Percentiles rank a stretch among this genome's conserved stretches.
Evolutionary conservation across 2,888 invertebrate genomes (phyloP).

Genomic region (Lepetodrilus schrolli): DNA sequence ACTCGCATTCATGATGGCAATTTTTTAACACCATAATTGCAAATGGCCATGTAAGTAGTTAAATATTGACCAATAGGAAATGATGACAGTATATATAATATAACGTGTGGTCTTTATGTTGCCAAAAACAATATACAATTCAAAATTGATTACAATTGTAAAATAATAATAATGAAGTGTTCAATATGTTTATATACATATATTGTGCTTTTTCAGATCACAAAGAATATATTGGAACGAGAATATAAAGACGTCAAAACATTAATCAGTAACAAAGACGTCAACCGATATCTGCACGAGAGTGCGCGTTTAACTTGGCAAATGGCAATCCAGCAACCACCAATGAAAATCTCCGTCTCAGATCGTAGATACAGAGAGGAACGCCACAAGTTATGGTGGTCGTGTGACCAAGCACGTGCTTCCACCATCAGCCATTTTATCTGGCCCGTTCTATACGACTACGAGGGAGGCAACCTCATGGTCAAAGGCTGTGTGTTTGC

Average conservation of each 20-base stretch:
- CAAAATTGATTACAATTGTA: too few relatives aligned
- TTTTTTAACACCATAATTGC: too few relatives aligned
- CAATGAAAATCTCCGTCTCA: slow-evolving; percentile 55
- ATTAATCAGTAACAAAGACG: slow-evolving; percentile 43
- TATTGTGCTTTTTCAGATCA: slow-evolving; percentile 48
- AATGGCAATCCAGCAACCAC: slow-evolving; percentile 66
- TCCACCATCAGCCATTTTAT: slow-evolving; percentile 59
- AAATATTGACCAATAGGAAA: background rate
- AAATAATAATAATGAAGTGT: background rate
- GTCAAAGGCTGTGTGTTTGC: slow-evolving; percentile 68
- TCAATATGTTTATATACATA: background rate
- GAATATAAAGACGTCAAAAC: slow-evolving; percentile 39
- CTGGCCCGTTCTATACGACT: slow-evolving; percentile 68
- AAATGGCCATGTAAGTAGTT: too few relatives aligned
- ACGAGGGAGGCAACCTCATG: slow-evolving; percentile 61
- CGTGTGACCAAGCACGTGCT: slow-evolving; percentile 61
- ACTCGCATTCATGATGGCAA: too few relatives aligned
- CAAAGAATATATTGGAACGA: slow-evolving; percentile 32
- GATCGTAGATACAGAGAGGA: slow-evolving; percentile 59
- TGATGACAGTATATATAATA: background rate
- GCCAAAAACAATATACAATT: too few relatives aligned
- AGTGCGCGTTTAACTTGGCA: slow-evolving; percentile 65
- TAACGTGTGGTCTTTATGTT: too few relatives aligned
- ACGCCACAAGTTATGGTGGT: slow-evolving; percentile 69
- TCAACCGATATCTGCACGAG: slow-evolving; percentile 54